Evolutionary conservation across 64 coral and sea anemone genomes (phyloP), one percentile per base, ranked within the genome.

Genomic region (Stichodactyla helianthus): DNA sequence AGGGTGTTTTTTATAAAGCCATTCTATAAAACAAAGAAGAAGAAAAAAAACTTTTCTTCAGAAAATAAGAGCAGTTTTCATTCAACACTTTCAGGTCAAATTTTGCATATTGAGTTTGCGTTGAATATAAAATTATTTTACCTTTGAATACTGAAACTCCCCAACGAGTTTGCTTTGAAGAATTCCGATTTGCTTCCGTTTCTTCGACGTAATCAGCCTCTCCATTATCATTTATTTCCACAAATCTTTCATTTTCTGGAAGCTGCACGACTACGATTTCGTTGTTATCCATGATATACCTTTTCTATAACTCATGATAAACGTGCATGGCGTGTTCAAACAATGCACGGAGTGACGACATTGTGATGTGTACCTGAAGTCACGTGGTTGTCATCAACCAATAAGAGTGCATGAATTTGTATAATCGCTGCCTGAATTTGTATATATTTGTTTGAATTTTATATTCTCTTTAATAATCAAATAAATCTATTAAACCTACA

Each of bases 61-160:
- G 22, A 74, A 28, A 11, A 6, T 3, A 31, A 74, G 27, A 31
- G 27, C 9, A 31, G 4, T 31, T 74, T 74, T 74, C 22, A 74
- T 74, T 74, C 68, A 74, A 13, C 27, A 26, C 10, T 74, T 31
- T 27, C 1, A 31, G 68, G 27, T 74, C 23, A 74, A 27, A 74
- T 74, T 74, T 26, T 25, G 23, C 10, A n/a, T 4, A 19, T 60
- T 10, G 63, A 17, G 8, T 74, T 74, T 74, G 68, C 25, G 68
- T 74, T 74, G 25, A 31, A 10, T 12, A 27, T 12, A 27, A 27
- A 31, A 11, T 58, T 58, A 58, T 74, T 74, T 74, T 74, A 74
- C 68, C 68, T 74, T 74, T 74, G 25, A 74, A 74, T 74, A 74
- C 23, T 31, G 68, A 28, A 28, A 74, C 68, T 74, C 68, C 68